Percentiles rank a stretch among this genome's conserved stretches.
Conservation (phyloP, 2,113 vertebrate species). For the Embiotoca jacksoni region DNA sequence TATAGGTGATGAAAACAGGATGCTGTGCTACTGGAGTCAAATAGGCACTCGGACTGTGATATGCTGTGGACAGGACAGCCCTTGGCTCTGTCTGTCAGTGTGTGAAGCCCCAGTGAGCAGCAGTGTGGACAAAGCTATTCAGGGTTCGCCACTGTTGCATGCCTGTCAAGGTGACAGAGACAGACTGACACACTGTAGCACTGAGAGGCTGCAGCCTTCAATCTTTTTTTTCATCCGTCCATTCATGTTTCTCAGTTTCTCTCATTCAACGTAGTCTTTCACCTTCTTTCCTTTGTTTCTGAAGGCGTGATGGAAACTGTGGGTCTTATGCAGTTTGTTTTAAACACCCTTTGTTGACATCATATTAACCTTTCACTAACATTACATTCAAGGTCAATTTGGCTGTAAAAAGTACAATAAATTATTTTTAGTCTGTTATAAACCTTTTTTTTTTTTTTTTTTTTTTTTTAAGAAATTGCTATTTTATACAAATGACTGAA, state of each 20-base stretch:
- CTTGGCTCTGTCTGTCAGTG: slow-evolving; percentile 71
- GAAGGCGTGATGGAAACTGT: slow-evolving; percentile 22
- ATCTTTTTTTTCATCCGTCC: slow-evolving; percentile 39
- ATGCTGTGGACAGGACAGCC: slow-evolving; percentile 65
- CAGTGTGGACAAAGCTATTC: slow-evolving; percentile 53
- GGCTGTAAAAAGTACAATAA: too few relatives aligned
- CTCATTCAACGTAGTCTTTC: slow-evolving; percentile 16
- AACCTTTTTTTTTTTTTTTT: too few relatives aligned
- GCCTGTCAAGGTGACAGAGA: slow-evolving; percentile 68
- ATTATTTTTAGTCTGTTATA: not conserved
- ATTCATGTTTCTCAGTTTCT: slow-evolving; percentile 49
- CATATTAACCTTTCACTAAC: too few relatives aligned
- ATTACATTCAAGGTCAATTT: too few relatives aligned
- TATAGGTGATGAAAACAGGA: slow-evolving; percentile 37
- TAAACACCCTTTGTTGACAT: too few relatives aligned
- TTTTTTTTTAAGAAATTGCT: not conserved
- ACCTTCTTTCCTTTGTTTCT: not conserved
- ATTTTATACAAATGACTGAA: not conserved
- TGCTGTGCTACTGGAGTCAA: slow-evolving; percentile 4
- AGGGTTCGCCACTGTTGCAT: slow-evolving; percentile 58
- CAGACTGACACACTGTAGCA: slow-evolving; percentile 63
- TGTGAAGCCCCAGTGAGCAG: slow-evolving; percentile 69
- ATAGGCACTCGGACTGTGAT: slow-evolving; percentile 42
- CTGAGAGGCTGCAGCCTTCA: slow-evolving; percentile 64
- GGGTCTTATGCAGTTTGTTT: not conserved